These are phyloP conservation scores for Cryptocephalus moraei DNA, from an alignment of 2,888 invertebrate genomes.

Conservation along the genomic window DNA sequence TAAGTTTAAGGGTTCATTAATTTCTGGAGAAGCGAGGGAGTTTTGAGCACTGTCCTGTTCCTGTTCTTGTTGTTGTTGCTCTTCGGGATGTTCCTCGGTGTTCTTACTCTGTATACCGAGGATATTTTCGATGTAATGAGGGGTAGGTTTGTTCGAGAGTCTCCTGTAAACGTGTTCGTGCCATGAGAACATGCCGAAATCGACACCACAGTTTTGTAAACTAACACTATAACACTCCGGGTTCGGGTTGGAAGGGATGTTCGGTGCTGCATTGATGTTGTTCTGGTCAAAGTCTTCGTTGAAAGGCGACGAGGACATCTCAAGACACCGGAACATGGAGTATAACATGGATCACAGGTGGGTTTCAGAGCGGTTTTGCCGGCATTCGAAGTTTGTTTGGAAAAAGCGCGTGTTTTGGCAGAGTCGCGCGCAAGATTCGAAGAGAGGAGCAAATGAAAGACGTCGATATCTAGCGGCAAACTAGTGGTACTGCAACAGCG, in stretches of 20 bases:
- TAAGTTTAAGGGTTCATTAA: constrained; percentile 36
- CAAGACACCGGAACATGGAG: constrained; percentile 6
- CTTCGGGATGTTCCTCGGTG: constrained; percentile 3
- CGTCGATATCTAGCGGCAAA: constrained; percentile 6
- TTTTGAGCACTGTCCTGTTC: constrained; percentile 5
- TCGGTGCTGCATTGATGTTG: not conserved
- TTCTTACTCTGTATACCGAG: constrained; percentile 45
- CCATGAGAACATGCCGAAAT: constrained; percentile 47
- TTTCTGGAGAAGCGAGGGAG: constrained; percentile 19
- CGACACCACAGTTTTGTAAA: constrained; percentile 3
- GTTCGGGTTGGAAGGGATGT: constrained; percentile 9
- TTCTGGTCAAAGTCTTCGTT: not conserved
- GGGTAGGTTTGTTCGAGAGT: constrained; percentile 72
- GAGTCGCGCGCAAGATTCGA: no score
- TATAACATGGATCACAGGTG: constrained; percentile 5
- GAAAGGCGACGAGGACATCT: constrained; percentile 9
- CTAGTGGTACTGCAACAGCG: constrained; percentile 13
- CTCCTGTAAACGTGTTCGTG: constrained; percentile 84
- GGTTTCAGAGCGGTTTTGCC: not conserved
- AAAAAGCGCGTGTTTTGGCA: constrained; percentile 8
- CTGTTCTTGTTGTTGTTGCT: constrained; percentile 4
- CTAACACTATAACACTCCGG: constrained; percentile 13
- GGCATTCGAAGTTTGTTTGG: constrained; percentile 1
- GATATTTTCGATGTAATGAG: constrained; percentile 81
- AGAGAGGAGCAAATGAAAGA: no score